These are phyloP conservation scores for Saccostrea cuccullata DNA, from an alignment of 1,140 invertebrate species.

Conservation along the genomic window DNA sequence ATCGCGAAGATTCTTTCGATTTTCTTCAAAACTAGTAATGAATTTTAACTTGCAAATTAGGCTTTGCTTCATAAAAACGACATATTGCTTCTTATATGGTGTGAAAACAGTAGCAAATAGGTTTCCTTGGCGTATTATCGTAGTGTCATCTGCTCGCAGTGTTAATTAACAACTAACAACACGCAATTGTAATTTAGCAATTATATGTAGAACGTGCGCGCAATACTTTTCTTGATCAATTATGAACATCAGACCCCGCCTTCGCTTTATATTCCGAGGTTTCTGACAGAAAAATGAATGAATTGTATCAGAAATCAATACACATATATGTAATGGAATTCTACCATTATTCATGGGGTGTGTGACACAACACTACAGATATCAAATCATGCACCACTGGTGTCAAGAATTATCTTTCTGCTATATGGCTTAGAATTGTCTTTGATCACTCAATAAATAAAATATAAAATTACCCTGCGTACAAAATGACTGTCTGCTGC, in stretches of 20 bases:
- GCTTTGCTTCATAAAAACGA: not conserved
- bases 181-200: conserved; percentile 28
- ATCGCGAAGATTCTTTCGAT: not conserved
- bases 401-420: conserved; percentile 32
- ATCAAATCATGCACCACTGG: conserved; percentile 25
- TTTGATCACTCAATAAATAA: conserved; percentile 26
- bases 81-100: not conserved
- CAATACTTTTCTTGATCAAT: conserved; percentile 16
- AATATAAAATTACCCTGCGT: not conserved
- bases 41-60: not conserved
- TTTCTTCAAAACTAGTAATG: not conserved
- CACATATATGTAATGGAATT: conserved; percentile 34
- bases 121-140: not conserved
- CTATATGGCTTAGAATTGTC: not conserved
- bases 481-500: not conserved
- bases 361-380: conserved; percentile 19
- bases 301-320: conserved; percentile 34
- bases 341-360: not conserved
- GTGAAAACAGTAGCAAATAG: not conserved
- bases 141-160: not conserved
- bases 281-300: conserved; percentile 24
- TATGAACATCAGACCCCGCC: conserved; percentile 11
- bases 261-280: not conserved
- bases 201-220: conserved; percentile 12
- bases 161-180: not conserved